phyloP scores from a whole-genome alignment of 2,888 invertebrate genomes.

The Chymomyza caudatula region DNA sequence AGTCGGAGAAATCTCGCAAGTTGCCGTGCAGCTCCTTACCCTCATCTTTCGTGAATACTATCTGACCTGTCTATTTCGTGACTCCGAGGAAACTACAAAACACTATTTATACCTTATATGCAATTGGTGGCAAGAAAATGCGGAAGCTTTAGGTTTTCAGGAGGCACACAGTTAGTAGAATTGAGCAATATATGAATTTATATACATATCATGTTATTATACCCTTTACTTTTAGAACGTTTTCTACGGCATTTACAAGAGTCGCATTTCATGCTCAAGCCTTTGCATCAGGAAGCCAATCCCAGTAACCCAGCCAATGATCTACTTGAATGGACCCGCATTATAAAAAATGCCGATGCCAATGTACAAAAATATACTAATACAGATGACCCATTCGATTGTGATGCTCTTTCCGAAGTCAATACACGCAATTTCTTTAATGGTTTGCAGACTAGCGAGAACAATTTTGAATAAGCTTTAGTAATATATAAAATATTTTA shows the following conservation, averaged over 20 bases:
- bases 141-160: slow-evolving; percentile 55
- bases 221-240: slow-evolving; percentile 52
- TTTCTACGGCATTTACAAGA: slow-evolving; percentile 68
- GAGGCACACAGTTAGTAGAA: slow-evolving; percentile 59
- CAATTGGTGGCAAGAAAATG: slow-evolving; percentile 70
- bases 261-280: slow-evolving; percentile 70
- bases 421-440: slow-evolving; percentile 51
- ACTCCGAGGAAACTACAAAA: slow-evolving; percentile 74
- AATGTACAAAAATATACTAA: slow-evolving; percentile 10
- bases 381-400: background rate
- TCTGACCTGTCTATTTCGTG: slow-evolving; percentile 70
- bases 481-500: too few relatives aligned
- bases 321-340: slow-evolving; percentile 62
- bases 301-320: slow-evolving; percentile 48
- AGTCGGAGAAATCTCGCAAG: slow-evolving; percentile 67
- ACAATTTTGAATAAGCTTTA: slow-evolving; percentile 35
- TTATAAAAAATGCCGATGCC: slow-evolving; percentile 41
- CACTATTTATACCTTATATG: slow-evolving; percentile 71
- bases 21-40: slow-evolving; percentile 69
- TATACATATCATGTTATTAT: background rate
- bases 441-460: slow-evolving; percentile 47
- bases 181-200: background rate
- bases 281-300: slow-evolving; percentile 56
- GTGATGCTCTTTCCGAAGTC: slow-evolving; percentile 6
- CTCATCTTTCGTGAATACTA: slow-evolving; percentile 74